Conservation (phyloP, 2,113 vertebrate genomes). For the Centropus unirufus region DNA sequence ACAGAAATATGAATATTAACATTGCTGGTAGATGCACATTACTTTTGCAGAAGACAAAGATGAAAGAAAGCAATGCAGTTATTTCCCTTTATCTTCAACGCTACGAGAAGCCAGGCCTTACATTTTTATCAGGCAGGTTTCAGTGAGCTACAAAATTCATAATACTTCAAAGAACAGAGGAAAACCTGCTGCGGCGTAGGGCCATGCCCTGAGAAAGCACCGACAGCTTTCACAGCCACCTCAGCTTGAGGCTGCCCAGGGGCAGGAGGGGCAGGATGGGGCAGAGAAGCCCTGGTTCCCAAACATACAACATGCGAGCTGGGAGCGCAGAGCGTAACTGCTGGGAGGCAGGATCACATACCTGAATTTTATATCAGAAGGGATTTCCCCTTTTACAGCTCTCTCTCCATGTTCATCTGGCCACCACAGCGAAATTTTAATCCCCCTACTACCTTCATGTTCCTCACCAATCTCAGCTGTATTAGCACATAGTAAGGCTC, state of each 20-base stretch:
- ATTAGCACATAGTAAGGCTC: neutral
- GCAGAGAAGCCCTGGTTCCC: too few species aligned
- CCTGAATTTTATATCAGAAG: neutral
- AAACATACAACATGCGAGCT: rapidly evolving
- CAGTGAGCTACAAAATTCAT: neutral
- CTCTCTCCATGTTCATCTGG: neutral
- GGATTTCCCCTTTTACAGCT: rapidly evolving
- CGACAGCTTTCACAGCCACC: rapidly evolving
- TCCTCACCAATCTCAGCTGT: neutral
- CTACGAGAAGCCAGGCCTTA: neutral
- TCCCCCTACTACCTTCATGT: too few species aligned
- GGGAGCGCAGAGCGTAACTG: neutral
- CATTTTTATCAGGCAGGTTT: neutral
- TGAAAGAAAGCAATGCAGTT: slow-evolving; percentile 14
- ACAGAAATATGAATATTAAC: slow-evolving; percentile 22
- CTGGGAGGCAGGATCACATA: neutral
- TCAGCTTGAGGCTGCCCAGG: neutral
- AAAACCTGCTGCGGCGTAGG: rapidly evolving
- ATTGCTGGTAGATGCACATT: neutral
- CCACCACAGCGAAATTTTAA: rapidly evolving
- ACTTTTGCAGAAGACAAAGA: neutral
- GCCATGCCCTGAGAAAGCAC: neutral
- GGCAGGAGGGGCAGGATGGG: neutral
- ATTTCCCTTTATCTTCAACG: neutral
- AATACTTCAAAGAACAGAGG: neutral